A percentile compares a stretch with the other conserved stretches of the same genome.
Conservation (phyloP, 2,797 vertebrate genomes). For the Pelobates cultripes region DNA sequence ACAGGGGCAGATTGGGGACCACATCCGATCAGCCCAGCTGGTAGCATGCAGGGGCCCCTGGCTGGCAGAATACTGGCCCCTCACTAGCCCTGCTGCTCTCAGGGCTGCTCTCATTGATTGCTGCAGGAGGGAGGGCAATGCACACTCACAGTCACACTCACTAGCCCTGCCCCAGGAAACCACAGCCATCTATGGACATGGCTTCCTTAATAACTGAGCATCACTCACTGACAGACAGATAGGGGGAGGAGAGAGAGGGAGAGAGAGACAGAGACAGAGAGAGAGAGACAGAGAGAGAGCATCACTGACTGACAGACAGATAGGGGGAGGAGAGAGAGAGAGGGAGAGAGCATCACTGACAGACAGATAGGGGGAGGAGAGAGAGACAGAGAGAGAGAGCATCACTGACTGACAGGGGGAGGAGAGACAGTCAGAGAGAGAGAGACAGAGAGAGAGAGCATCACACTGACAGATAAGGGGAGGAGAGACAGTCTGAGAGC, state of each 20-base stretch:
- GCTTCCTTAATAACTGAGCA: constrained; percentile 30
- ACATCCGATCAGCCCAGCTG: constrained; percentile 54
- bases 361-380: background rate
- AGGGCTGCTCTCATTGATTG: constrained; percentile 58
- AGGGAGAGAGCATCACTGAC: background rate
- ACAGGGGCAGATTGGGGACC: constrained; percentile 69
- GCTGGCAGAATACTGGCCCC: background rate
- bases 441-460: background rate
- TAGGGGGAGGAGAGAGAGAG: background rate
- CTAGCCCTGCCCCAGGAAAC: constrained; percentile 50
- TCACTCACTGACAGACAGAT: constrained; percentile 53
- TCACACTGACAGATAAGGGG: background rate
- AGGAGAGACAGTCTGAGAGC: background rate
- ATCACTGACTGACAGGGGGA: no score
- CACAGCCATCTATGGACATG: constrained; percentile 60
- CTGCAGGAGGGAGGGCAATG: constrained; percentile 57
- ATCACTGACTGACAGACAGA: background rate
- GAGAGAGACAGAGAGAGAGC: background rate
- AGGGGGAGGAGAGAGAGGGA: background rate
- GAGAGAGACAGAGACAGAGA: background rate
- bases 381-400: background rate
- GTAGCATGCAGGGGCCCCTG: background rate
- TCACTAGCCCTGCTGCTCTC: background rate
- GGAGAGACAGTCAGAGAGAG: background rate
- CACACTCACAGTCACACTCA: background rate